Percentiles rank a stretch among this genome's conserved stretches.
phyloP scores from a whole-genome alignment of 2,797 vertebrate genomes.

The Benthosema pterotum region DNA sequence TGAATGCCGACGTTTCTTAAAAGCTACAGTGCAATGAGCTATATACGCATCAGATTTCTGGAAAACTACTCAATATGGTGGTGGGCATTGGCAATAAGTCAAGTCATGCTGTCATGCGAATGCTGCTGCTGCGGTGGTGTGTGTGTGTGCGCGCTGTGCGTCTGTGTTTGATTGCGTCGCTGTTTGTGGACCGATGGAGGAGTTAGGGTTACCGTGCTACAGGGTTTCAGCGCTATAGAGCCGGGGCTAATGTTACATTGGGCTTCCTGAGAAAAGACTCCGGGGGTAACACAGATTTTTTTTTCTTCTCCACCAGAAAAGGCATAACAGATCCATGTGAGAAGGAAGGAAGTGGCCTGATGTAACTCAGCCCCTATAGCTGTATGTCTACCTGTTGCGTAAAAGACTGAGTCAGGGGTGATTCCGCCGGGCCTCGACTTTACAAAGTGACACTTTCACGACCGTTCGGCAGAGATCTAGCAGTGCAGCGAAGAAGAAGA shows the following conservation, averaged over 20 bases:
- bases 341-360: conserved; percentile 17
- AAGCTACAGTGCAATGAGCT: neutral
- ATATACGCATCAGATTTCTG: conserved; percentile 1
- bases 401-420: conserved; percentile 16
- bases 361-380: conserved; percentile 21
- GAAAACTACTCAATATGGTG: neutral
- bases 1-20: neutral
- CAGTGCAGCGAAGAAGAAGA: neutral
- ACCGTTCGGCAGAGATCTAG: conserved; percentile 26
- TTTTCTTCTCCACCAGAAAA: conserved; percentile 39
- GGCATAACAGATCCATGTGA: conserved; percentile 46
- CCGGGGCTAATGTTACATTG: conserved; percentile 42
- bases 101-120: conserved; percentile 2
- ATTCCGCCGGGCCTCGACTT: conserved; percentile 10
- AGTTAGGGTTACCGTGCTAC: conserved; percentile 27
- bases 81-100: conserved; percentile 20
- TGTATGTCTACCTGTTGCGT: conserved; percentile 43
- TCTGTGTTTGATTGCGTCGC: conserved; percentile 49
- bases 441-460: conserved; percentile 15
- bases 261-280: conserved; percentile 37
- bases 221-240: conserved; percentile 25
- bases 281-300: conserved; percentile 36
- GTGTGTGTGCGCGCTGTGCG: too few relatives aligned
- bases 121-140: conserved; percentile 15
- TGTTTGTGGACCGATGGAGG: conserved; percentile 38